These are phyloP conservation scores for Bombyx mori DNA, from an alignment of 1,140 invertebrate genomes.

Conservation along the genomic window ASM3026992v2 NC_085119.1:11098001-11098500, in stretches of 20 bases:
- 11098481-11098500: too few species aligned
- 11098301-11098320: too few species aligned
- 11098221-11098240: not conserved
- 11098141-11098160: conserved; percentile 32
- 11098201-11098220: not conserved
- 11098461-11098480: too few species aligned
- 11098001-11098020: conserved; percentile 71
- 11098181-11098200: conserved; percentile 6
- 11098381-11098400: too few species aligned
- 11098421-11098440: too few species aligned
- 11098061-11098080: conserved; percentile 60
- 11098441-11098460: too few species aligned
- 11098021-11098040: conserved; percentile 68
- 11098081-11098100: conserved; percentile 58
- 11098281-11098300: too few species aligned
- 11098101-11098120: conserved; percentile 69
- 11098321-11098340: too few species aligned
- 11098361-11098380: too few species aligned
- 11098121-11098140: conserved; percentile 48
- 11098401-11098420: too few species aligned
- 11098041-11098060: conserved; percentile 64
- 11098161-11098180: conserved; percentile 12
- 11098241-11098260: not conserved
- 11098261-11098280: not conserved
- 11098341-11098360: too few species aligned